Evolutionary conservation across 2,797 vertebrate species (phyloP).

Genomic region (Tamandua tetradactyla): DNA sequence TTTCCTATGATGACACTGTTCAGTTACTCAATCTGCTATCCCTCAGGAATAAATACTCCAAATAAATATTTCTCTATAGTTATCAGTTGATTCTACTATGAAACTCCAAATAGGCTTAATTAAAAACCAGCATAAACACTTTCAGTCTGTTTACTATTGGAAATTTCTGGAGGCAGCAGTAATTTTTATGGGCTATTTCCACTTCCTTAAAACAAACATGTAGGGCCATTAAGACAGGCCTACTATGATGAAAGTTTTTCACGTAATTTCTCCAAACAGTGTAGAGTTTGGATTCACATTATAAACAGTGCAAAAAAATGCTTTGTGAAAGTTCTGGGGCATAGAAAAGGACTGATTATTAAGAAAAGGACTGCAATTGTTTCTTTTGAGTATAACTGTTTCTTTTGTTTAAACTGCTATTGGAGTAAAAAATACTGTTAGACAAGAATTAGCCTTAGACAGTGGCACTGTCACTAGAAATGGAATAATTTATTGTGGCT

Average conservation of each 20-base stretch:
- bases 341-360: constrained; percentile 10
- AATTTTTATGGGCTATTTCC: constrained; percentile 20
- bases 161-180: constrained; percentile 26
- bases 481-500: not conserved
- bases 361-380: not conserved
- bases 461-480: not conserved
- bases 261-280: constrained; percentile 39
- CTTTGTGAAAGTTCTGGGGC: constrained; percentile 25
- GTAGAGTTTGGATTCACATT: not conserved
- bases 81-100: constrained; percentile 13
- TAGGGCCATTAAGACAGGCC: constrained; percentile 14
- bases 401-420: constrained; percentile 23
- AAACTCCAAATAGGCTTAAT: constrained; percentile 14
- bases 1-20: not conserved
- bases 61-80: not conserved
- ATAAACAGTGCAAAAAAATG: constrained; percentile 25
- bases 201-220: constrained; percentile 26
- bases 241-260: constrained; percentile 6
- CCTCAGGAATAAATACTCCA: constrained; percentile 42
- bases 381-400: not conserved
- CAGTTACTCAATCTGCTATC: not conserved
- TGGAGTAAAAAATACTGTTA: constrained; percentile 36
- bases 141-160: not conserved
- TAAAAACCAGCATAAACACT: constrained; percentile 37
- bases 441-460: not conserved